A percentile compares a stretch with the other conserved stretches of the same genome.
Conservation (phyloP, 2,888 invertebrate species). For the Loripinus fragilis region DNA sequence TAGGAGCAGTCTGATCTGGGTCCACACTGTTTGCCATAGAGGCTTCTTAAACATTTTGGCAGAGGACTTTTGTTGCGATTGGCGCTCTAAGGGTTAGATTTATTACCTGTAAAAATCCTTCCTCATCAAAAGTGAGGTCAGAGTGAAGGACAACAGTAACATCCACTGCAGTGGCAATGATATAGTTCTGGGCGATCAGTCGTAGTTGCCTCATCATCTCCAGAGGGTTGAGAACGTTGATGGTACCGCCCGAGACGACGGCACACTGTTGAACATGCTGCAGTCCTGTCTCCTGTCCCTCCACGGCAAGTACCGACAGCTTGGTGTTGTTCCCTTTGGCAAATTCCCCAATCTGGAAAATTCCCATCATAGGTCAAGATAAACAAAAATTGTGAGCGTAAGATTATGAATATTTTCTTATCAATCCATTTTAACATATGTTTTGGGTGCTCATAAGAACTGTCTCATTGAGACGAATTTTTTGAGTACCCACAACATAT, state of each 20-base stretch:
- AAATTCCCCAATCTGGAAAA: slow-evolving; percentile 74
- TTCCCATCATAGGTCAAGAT: too few relatives aligned
- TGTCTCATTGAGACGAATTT: too few relatives aligned
- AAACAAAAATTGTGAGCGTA: too few relatives aligned
- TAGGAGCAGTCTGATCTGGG: too few relatives aligned
- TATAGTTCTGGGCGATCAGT: slow-evolving; percentile 76
- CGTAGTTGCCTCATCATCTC: slow-evolving; percentile 79
- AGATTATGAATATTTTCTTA: too few relatives aligned
- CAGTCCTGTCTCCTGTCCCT: slow-evolving; percentile 70
- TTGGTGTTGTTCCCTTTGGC: slow-evolving; percentile 72
- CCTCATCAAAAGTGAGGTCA: slow-evolving; percentile 73
- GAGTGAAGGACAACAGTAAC: slow-evolving; percentile 74
- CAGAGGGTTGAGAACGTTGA: slow-evolving; percentile 76
- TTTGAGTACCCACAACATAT: too few relatives aligned
- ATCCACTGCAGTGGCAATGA: slow-evolving; percentile 75
- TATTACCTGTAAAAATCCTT: slow-evolving; percentile 65
- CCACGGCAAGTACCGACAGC: slow-evolving; percentile 75
- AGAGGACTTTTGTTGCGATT: too few relatives aligned
- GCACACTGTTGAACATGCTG: slow-evolving; percentile 70
- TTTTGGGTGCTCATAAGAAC: too few relatives aligned
- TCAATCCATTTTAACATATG: too few relatives aligned
- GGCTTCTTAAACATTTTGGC: too few relatives aligned
- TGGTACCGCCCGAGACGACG: slow-evolving; percentile 71
- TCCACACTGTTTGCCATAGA: too few relatives aligned
- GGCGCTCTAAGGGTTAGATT: too few relatives aligned